phyloP scores from a whole-genome alignment of 2,113 vertebrate genomes.

The Pavo muticus region DNA sequence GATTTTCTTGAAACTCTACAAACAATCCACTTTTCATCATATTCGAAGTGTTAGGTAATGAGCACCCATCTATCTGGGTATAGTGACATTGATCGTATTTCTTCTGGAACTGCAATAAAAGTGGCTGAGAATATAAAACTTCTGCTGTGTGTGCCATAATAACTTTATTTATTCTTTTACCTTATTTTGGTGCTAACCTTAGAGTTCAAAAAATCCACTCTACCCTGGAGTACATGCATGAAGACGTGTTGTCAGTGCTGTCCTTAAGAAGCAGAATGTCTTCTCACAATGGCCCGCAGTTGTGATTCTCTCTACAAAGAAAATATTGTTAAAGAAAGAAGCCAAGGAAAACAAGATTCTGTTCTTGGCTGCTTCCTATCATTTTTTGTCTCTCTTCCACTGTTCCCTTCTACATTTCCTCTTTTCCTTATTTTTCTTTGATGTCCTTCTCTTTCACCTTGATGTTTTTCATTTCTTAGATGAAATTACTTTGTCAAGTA shows the following conservation, averaged over 20 bases:
- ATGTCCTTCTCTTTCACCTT: not conserved
- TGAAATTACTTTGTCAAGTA: not conserved
- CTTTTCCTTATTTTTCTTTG: not conserved
- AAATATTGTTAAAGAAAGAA: not conserved
- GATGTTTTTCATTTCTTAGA: not conserved
- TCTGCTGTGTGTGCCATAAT: not conserved
- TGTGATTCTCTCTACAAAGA: not conserved
- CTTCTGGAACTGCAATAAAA: not conserved
- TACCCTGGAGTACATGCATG: not conserved
- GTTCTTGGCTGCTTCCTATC: not conserved
- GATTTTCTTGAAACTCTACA: not conserved
- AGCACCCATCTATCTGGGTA: not conserved
- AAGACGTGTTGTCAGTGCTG: not conserved
- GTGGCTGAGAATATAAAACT: not conserved
- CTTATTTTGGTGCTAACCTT: not conserved
- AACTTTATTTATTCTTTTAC: not conserved
- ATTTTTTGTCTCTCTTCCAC: not conserved
- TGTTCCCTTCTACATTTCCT: not conserved
- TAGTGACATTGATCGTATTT: not conserved
- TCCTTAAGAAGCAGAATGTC: not conserved
- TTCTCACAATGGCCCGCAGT: not conserved
- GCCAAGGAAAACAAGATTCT: not conserved
- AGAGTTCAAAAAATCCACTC: not conserved
- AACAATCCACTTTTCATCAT: not conserved
- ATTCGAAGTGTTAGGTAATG: not conserved